Base-by-base conservation (phyloP, 2,888 invertebrate genomes). In the Ornithoptera alexandrae region DNA sequence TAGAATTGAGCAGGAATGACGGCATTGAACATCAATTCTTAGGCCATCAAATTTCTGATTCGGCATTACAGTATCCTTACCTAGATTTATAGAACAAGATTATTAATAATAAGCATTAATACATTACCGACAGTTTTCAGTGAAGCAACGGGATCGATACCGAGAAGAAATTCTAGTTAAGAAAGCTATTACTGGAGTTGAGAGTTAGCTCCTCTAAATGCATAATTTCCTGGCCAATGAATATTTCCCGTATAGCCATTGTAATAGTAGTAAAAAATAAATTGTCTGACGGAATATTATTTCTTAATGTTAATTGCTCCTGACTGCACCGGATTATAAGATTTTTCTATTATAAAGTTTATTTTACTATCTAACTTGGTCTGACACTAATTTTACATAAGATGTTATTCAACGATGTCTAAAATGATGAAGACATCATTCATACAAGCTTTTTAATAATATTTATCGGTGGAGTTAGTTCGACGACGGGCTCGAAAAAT, bases 171-270 rank as follows among this genome's bases (percentile, higher is more conserved):
- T 69, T 62, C 69, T 65, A 58, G 42, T 36, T 24, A 58, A 46
- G 62, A 65, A 65, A 62, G 69, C 69, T 69, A 65, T 69, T 69
- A 69, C 36, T 65, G 69, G 65, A 58, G 62, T 46, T 30, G 20
- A 58, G 58, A 62, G 20, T 50, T 50, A 42, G 61, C 62, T 62
- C 8, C 62, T 57, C 62, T 66, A 69, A 65, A 65, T 65, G 58
- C 62, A 61, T 65, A 62, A 70, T 66, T 70, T 70, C 70, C 70
- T 66, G 66, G 62, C 62, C n/a, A 70, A 70, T 70, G 62, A 70
- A 66, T 70, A 70, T 62, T 62, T 70, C 66, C 65, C 59, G 65
- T 70, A 63, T 42, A 22, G 66, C 70, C 62, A 66, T 70, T 70
- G 66, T 70, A 50, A 66, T 65, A 62, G 58, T 69, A 62, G 24